A percentile compares a stretch with the other conserved stretches of the same genome.
phyloP scores from a whole-genome alignment of 2,113 vertebrate species.

The Monarcha castaneiventris region DNA sequence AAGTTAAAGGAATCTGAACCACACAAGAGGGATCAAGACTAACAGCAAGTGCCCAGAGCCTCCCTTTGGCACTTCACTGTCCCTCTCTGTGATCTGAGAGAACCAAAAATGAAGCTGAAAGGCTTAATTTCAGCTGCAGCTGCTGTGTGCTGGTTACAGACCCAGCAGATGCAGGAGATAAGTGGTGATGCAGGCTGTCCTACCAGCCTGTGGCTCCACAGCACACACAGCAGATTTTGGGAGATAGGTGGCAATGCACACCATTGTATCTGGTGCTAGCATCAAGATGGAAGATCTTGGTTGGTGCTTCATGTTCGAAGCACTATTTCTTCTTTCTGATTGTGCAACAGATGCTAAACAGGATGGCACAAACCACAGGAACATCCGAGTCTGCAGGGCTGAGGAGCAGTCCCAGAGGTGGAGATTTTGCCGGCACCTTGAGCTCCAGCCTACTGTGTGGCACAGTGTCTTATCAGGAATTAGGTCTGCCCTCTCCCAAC shows the following conservation, averaged over 20 bases:
- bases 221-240: background rate
- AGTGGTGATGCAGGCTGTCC: background rate
- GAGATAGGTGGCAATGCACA: constrained; percentile 19
- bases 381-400: background rate
- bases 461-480: background rate
- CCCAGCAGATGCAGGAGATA: background rate
- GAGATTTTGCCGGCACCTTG: background rate
- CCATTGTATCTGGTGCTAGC: background rate
- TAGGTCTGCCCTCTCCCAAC: fast-evolving
- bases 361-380: constrained; percentile 16
- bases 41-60: background rate
- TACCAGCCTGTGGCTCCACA: background rate
- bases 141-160: background rate
- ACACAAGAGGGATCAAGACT: background rate
- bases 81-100: background rate
- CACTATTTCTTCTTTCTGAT: constrained; percentile 26
- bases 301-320: background rate
- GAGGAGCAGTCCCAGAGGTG: background rate
- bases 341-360: constrained; percentile 18
- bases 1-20: background rate
- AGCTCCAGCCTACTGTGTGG: background rate
- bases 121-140: background rate
- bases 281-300: constrained; percentile 27
- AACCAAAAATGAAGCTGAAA: background rate
- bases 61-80: background rate